Evolutionary conservation across 2,888 invertebrate species (phyloP).

Genomic region (Brassicogethes aeneus): DNA sequence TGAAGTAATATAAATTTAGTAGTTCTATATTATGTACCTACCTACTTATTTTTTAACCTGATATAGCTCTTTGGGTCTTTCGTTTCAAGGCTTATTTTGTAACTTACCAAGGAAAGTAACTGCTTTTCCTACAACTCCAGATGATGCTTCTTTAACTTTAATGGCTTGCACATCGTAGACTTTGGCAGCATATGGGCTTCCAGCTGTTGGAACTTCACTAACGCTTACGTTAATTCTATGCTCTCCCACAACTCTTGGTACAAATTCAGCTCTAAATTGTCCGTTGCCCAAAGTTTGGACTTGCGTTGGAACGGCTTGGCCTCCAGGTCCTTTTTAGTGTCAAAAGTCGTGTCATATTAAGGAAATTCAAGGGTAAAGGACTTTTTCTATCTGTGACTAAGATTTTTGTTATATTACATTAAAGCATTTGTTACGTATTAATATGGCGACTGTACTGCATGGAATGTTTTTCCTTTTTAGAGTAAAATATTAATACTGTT

Average conservation of each 20-base stretch:
- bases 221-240: slow-evolving; percentile 84
- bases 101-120: slow-evolving; percentile 75
- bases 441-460: slow-evolving; percentile 6
- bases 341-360: no score
- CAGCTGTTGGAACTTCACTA: slow-evolving; percentile 72
- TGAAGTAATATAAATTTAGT: no score
- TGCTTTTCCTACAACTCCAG: slow-evolving; percentile 80
- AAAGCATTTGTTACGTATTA: no score
- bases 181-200: slow-evolving; percentile 91
- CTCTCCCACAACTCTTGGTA: slow-evolving; percentile 83
- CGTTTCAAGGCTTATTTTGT: no score
- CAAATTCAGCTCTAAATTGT: slow-evolving; percentile 84
- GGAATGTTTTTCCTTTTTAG: slow-evolving; percentile 11
- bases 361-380: no score
- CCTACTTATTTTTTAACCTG: no score
- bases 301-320: slow-evolving; percentile 82
- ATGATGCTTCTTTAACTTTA: slow-evolving; percentile 84
- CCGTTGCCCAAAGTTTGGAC: slow-evolving; percentile 76
- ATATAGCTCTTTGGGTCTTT: no score
- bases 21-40: no score
- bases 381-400: no score
- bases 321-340: slow-evolving; percentile 68
- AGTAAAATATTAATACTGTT: slow-evolving; percentile 2
- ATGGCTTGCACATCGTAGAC: slow-evolving; percentile 92
- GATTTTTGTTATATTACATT: no score